Base-by-base conservation (phyloP, 1,140 invertebrate species). In the Caenorhabditis latens region DNA sequence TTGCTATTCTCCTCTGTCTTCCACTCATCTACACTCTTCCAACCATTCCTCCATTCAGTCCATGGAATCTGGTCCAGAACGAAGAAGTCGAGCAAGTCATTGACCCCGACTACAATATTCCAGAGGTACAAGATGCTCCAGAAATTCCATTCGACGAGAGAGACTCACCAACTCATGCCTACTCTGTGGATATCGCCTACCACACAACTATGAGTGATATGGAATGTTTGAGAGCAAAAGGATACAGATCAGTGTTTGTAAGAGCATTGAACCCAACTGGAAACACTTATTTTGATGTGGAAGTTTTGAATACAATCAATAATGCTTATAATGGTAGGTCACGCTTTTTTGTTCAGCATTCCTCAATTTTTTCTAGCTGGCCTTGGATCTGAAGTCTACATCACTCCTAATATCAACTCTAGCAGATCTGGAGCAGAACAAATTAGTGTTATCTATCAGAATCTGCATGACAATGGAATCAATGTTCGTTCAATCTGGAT, bases 401-500 rank as follows among this genome's bases (percentile, higher is more conserved):
- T 84, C 19, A 61, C 82, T 43, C 82, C 82, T 9, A 57, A 58
- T 58, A 57, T 58, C 24, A 84, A 42, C 19, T 84, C 82, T 16
- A 43, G 53, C 40, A 84, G 57, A 46, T 57, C 82, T 43, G 82
- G 53, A 42, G 82, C 24, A 7, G 57, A 57, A 4, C 53, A 84
- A 84, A 24, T 84, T 13, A 61, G n/a, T 24, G 7, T 58, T 1
- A 53, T 48, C 16, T 43, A 43, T 43, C 32, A 84, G 11, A 58
- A 84, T 42, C 46, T 84, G 53, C 53, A 4, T 43, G 57, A 14
- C 7, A 61, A 61, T 58, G 53, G 82, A 61, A 84, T 84, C 2
- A 58, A 57, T 61, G 57, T 84, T n/a, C 43, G 82, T 32, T 84
- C 82, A 1, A 57, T 84, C 42, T 84, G 82, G 82, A 84, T 84